Base-by-base conservation (phyloP, 2,113 vertebrate genomes). In the Toxostoma redivivum region DNA sequence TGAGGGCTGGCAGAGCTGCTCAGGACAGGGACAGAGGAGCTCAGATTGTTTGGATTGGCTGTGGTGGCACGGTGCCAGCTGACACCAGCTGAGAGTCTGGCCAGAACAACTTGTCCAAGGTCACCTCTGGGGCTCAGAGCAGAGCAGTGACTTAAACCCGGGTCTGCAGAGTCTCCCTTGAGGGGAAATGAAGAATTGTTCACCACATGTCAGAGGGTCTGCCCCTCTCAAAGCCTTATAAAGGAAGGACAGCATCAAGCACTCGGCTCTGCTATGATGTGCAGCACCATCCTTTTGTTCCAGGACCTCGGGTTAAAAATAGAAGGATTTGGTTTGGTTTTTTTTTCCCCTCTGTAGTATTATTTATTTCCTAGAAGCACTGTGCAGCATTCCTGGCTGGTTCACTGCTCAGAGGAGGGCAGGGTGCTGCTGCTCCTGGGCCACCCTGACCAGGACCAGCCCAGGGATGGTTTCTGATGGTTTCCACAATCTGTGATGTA, bases 21-120 rank as follows among this genome's bases (percentile, higher is more conserved):
- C 4, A 15, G 81, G 50, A 37, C 1, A 42, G 47, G 33, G 61
- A 57, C 67, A 5, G 19, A 45, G 90, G 58, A 51, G 37, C 90
- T 94, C 79, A 3, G 21, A 54, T 44, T 56, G 90, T 94, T 95
- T 51, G 18, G 83, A 62, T 85, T 86, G 88, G 12, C 71, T 74
- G 16, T 56, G 85, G 64, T 88, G 92, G 94, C 85, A 27, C 5
- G 0, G 69, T 73, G 92, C 94, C 94, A 95, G 87, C 79, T 77
- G 92, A 77, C 96, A 86, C 95, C 82, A 95, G 80, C 93, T 96
- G 93, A 61, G 94, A 90, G 38, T 94, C 83, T 81, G 88, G 80
- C 51, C 82, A 94, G 94, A 94, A 93, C 95, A 96, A 71, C 93
- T 95, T 92, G 90, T 93, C 92, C 93, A 96, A 96, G 93, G 93